Evolutionary conservation across 2,797 vertebrate genomes (phyloP).

Genomic region (Tokudaia muenninki): DNA sequence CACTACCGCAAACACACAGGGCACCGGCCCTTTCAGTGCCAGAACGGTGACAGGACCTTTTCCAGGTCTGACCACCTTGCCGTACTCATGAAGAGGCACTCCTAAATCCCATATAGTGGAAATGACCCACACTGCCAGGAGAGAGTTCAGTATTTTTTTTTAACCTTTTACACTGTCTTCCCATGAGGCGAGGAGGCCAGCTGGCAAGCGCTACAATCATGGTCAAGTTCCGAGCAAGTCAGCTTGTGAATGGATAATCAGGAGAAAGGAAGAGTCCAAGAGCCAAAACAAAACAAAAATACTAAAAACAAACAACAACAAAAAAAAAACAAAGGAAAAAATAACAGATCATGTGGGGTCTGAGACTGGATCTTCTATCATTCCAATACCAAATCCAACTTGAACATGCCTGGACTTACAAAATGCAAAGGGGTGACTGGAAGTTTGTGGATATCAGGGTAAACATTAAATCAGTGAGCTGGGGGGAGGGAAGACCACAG

Average conservation of each 20-base stretch:
- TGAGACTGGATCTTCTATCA: slow-evolving; percentile 95
- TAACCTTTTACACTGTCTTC: slow-evolving; percentile 89
- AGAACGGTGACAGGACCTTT: slow-evolving; percentile 96
- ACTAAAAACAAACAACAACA: not conserved
- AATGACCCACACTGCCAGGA: slow-evolving; percentile 88
- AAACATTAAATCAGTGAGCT: slow-evolving; percentile 68
- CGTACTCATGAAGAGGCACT: slow-evolving; percentile 98
- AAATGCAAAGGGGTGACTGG: slow-evolving; percentile 94
- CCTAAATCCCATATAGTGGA: slow-evolving; percentile 85
- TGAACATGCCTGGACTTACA: slow-evolving; percentile 94
- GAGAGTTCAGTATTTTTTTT: slow-evolving; percentile 89
- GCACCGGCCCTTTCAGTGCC: slow-evolving; percentile 96
- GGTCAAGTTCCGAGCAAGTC: slow-evolving; percentile 89
- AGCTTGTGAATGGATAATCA: slow-evolving; percentile 86
- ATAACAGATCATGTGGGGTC: slow-evolving; percentile 81
- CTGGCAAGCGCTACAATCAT: slow-evolving; percentile 89
- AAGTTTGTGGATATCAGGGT: slow-evolving; percentile 93
- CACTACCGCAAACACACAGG: slow-evolving; percentile 98
- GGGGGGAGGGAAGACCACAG: slow-evolving; percentile 86
- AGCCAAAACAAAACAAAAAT: slow-evolving; percentile 64
- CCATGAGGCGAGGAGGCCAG: slow-evolving; percentile 85
- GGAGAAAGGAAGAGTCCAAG: slow-evolving; percentile 82
- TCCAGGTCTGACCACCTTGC: slow-evolving; percentile 98
- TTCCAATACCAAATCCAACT: slow-evolving; percentile 92
- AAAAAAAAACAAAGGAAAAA: not conserved